phyloP scores from a whole-genome alignment of 2,888 invertebrate species.

The Crematogaster levior region DNA sequence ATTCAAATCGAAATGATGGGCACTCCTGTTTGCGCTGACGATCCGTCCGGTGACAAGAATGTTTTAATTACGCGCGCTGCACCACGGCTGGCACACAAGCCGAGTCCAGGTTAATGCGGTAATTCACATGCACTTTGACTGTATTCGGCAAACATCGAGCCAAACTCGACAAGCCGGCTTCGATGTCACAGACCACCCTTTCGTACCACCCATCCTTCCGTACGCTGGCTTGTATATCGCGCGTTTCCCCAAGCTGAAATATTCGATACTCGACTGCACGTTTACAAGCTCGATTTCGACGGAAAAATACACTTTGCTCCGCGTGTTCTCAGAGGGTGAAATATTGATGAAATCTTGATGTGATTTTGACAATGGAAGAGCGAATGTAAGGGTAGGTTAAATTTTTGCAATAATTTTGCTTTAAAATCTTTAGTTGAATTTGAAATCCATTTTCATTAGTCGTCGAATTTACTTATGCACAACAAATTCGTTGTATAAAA shows the following conservation, averaged over 20 bases:
- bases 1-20: constrained; percentile 76
- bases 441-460: not conserved
- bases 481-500: not conserved
- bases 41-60: constrained; percentile 76
- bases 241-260: constrained; percentile 63
- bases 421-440: not conserved
- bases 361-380: not conserved
- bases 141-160: constrained; percentile 80
- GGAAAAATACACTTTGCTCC: constrained; percentile 41
- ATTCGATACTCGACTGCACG: constrained; percentile 62
- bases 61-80: constrained; percentile 79
- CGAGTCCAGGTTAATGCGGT: constrained; percentile 80
- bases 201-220: constrained; percentile 38
- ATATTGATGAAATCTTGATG: constrained; percentile 25
- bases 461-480: not conserved
- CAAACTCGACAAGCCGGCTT: constrained; percentile 79
- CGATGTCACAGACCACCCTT: constrained; percentile 72
- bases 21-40: constrained; percentile 70
- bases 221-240: constrained; percentile 58
- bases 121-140: constrained; percentile 85
- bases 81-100: constrained; percentile 64
- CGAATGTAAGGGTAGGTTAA: not conserved
- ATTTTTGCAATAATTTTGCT: not conserved
- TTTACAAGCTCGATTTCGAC: constrained; percentile 45
- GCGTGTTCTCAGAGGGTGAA: constrained; percentile 10